Base-by-base conservation (phyloP, 1,140 invertebrate species). In the Oppia nitens region DNA sequence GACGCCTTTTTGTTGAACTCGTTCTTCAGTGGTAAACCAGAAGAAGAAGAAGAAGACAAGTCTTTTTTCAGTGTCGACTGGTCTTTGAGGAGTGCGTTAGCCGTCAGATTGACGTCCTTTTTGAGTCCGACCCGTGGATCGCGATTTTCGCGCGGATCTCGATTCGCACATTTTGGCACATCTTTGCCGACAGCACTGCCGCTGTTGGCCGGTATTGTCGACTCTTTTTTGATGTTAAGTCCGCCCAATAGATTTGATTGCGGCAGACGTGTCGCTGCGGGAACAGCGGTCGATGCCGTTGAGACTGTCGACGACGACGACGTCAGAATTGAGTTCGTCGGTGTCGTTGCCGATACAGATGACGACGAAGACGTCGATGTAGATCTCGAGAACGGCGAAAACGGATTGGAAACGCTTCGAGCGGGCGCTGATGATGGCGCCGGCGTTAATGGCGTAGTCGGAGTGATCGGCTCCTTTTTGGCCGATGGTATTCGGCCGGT, bases 141-240 rank as follows among this genome's bases (percentile, higher is more conserved):
- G 4, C 48, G 4, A 24, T 40, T 40, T 17, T 40, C 32, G 6
- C 32, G 32, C 32, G 32, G 32, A 40, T 40, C 32, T 40, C 32
- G 6, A 40, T 40, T 40, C n/a, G n/a, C n/a, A n/a, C n/a, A n/a
- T 40, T 63, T 21, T 62, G 60, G 3, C 63, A 59, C 32, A 60
- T 53, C 60, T 58, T n/a, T 55, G 60, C 17, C 60, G 50, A 55
- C 57, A 48, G 63, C 45, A 47, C 50, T 56, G 17, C 6, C 21
- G 48, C 23, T 20, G 24, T 25, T 25, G 12, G 24, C 28, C 6
- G 53, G 28, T n/a, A 32, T 55, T 21, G 24, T 29, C 26, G 21
- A 11, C 24, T 27, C 4, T 24, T 21, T 55, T 14, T 27, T 32
- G 27, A 47, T 24, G 53, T 27, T 40, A 6, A 40, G 17, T 17